Evolutionary conservation across 2,113 vertebrate genomes (phyloP).

Genomic region (Aspiorhynchus laticeps): DNA sequence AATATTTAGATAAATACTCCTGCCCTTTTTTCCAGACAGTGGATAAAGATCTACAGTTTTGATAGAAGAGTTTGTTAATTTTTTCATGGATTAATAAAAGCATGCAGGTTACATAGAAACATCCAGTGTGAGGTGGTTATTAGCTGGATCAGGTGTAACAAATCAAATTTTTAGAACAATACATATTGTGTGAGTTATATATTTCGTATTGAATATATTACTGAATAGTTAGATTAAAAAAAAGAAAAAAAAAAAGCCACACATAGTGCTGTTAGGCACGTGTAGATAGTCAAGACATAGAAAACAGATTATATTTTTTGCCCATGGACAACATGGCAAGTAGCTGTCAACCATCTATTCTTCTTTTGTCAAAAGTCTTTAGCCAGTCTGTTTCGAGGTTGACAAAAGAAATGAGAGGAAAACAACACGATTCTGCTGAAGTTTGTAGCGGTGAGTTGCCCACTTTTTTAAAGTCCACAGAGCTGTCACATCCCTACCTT

Average conservation of each 20-base stretch:
- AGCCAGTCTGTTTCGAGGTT: conserved; percentile 59
- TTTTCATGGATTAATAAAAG: conserved; percentile 60
- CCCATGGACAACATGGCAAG: conserved; percentile 32
- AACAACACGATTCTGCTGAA: neutral
- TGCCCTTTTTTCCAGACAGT: conserved; percentile 3
- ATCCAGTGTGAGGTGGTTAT: conserved; percentile 55
- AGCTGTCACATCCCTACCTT: conserved; percentile 29
- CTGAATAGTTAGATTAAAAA: conserved; percentile 62
- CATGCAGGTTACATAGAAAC: conserved; percentile 72
- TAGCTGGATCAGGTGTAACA: conserved; percentile 48
- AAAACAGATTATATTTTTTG: conserved; percentile 36
- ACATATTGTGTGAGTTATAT: conserved; percentile 55
- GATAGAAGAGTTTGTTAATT: conserved; percentile 42
- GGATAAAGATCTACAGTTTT: conserved; percentile 43
- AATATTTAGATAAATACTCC: conserved; percentile 11
- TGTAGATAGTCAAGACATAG: conserved; percentile 68
- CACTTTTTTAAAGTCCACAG: neutral
- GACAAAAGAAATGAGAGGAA: conserved; percentile 56
- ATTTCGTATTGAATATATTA: conserved; percentile 68
- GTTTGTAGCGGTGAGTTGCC: neutral
- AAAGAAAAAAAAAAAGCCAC: conserved; percentile 63
- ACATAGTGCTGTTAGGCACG: conserved; percentile 80
- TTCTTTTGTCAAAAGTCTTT: conserved; percentile 34
- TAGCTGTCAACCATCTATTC: conserved; percentile 16
- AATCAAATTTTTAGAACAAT: conserved; percentile 45